phyloP scores from a whole-genome alignment of 2,888 invertebrate species.

The Drosophila recens region DNA sequence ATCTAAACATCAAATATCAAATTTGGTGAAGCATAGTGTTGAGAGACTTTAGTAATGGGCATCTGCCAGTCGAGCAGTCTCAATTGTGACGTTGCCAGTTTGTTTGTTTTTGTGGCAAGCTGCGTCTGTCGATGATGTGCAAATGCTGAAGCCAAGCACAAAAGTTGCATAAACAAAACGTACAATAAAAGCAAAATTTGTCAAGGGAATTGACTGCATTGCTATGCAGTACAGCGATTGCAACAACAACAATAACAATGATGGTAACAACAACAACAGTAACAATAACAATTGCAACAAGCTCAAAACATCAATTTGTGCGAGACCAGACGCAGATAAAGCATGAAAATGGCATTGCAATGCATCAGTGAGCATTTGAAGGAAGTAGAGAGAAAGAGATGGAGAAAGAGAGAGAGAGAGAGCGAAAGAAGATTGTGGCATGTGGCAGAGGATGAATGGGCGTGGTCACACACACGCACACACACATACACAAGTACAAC shows the following conservation, averaged over 20 bases:
- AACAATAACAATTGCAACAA: slow-evolving; percentile 15
- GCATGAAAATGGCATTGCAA: slow-evolving; percentile 70
- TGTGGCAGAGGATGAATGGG: slow-evolving; percentile 1
- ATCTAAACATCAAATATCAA: no score
- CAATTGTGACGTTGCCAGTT: no score
- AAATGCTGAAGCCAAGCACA: slow-evolving; percentile 46
- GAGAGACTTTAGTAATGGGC: background rate
- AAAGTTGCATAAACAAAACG: slow-evolving; percentile 40
- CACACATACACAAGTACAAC: slow-evolving; percentile 3
- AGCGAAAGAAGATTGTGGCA: background rate
- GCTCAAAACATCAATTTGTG: slow-evolving; percentile 62
- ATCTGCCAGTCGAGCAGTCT: background rate
- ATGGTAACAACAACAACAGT: slow-evolving; percentile 6
- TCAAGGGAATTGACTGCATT: slow-evolving; percentile 74
- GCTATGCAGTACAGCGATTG: slow-evolving; percentile 33
- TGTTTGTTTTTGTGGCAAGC: slow-evolving; percentile 6
- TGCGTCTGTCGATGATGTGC: slow-evolving; percentile 54
- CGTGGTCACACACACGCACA: slow-evolving; percentile 2
- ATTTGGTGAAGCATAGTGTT: background rate
- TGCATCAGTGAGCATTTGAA: slow-evolving; percentile 44
- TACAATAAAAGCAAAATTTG: slow-evolving; percentile 69
- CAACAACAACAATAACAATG: slow-evolving; percentile 10
- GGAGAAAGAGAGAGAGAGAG: background rate
- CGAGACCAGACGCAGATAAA: slow-evolving; percentile 68
- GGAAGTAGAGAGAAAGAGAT: background rate